phyloP scores from a whole-genome alignment of 2,113 vertebrate genomes.

The Callorhinus ursinus region DNA sequence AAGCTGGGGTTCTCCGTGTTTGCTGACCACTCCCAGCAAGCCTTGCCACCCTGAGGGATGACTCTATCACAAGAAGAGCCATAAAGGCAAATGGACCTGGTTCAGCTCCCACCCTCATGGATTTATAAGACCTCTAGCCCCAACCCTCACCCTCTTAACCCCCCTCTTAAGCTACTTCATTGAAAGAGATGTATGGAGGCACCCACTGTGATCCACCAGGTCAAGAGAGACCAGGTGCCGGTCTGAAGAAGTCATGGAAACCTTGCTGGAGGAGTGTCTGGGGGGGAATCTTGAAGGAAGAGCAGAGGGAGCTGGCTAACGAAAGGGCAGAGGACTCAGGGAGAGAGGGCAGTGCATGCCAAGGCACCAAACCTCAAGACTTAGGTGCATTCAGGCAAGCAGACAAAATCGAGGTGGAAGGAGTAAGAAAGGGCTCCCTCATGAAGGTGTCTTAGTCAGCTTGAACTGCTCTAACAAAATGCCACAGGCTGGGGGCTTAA shows the following conservation, averaged over 20 bases:
- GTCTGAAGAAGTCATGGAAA: background rate
- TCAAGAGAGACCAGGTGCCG: background rate
- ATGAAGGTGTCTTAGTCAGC: background rate
- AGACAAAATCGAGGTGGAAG: accelerated
- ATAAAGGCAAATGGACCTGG: background rate
- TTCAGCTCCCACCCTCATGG: background rate
- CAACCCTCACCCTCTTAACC: background rate
- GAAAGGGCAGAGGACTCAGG: background rate
- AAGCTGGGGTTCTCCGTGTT: background rate
- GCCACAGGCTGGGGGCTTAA: no score
- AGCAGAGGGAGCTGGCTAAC: background rate
- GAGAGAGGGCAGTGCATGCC: background rate
- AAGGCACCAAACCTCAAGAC: background rate
- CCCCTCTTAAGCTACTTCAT: background rate
- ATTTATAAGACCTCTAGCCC: background rate
- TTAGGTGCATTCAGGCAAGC: background rate
- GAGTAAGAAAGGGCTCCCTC: background rate
- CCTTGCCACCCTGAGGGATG: background rate
- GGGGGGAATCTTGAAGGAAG: background rate
- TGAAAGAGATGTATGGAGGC: accelerated
- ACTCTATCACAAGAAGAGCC: background rate
- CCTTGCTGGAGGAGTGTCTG: background rate
- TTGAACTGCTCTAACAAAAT: background rate
- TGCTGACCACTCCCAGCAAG: background rate
- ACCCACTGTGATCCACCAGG: accelerated